Base-by-base conservation (phyloP, 2,888 invertebrate genomes). In the Pharmacophagus antenor region DNA sequence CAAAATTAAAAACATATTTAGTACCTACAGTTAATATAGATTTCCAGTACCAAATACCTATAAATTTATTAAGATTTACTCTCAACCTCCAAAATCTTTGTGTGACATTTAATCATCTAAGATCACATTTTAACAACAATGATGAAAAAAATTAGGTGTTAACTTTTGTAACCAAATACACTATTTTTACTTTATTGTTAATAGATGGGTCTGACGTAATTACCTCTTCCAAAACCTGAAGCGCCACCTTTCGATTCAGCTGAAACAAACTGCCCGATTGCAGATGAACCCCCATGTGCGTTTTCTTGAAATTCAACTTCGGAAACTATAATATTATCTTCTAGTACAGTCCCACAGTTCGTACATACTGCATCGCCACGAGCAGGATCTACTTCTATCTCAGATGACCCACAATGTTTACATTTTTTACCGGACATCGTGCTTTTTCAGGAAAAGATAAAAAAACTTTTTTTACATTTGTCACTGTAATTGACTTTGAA, bases 251-350 rank as follows among this genome's bases (percentile, higher is more conserved):
- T 94, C 64, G 97, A 96, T 70, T 98, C 98, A 2, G 95, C 94
- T 3, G 97, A 95, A 0, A 98, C 98, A 88, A 98, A 98, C 79
- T 98, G 98, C 25, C 99, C 99, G 65, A 98, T 94, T 17, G 97
- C 96, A 62, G 95, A 95, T 52, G 95, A 93, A 10, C 95, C 96
- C 23, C 99, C 99, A 76, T 95, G 95, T 8, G 96, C 94, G 77
- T 95, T 95, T 81, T 99, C 99, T 82, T 97, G 96, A 77, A 99
- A 99, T 82, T 98, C 97, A 44, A 99, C 95, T 82, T 99, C 99
- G 2, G 97, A 96, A 22, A 99, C 98, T 76, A 99, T 99, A 57
- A 98, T 95, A 73, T 96, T 97, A 76, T 99, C 98, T 80, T 99
- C 99, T 17, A 99, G 88, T 1, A 99, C 99, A 7, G 96, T 95